Base-by-base conservation (phyloP, 2,797 vertebrate species). In the Leuciscus waleckii region DNA sequence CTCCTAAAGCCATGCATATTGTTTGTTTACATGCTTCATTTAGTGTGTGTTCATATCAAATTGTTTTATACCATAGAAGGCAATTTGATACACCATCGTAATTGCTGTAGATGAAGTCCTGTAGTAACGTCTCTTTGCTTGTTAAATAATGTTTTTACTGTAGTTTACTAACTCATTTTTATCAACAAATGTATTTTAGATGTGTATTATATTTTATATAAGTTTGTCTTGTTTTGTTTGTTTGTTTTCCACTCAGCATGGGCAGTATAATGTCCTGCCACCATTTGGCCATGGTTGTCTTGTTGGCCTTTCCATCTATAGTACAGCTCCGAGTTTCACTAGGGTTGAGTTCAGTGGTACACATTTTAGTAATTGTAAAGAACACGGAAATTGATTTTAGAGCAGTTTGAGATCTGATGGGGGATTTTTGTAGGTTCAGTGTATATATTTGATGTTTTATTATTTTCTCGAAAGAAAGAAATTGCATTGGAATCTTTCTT, bases 391-490 rank as follows among this genome's bases (percentile, higher is more conserved):
- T 89, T 87, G 86, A 79, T 88, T 89, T 87, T 90, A 86, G 75
- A 91, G 88, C 94, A 91, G 91, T 90, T 82, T 91, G 83, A 91
- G 90, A 90, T 90, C 86, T 84, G 23, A 23, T 49, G 26, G 63
- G 85, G 90, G 88, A 74, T 91, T 58, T 49, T 85, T 87, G 87
- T 37, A 82, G 80, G 79, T 74, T 81, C 79, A 70, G 65, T 96
- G 95, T 95, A 95, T 92, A 96, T 95, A 95, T 88, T 89, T 93
- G 91, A 91, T 95, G 93, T 94, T 93, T 95, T 94, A 93, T 94
- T 94, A 91, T 94, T 94, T 93, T 93, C 91, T 92, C 61, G 85
- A 54, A 84, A 87, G 90, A 92, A 85, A 90, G 91, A 87, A 92
- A 73, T 88, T 94, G 84, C 84, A 85, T 87, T 83, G 86, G 90